Base-by-base conservation (phyloP, 2,113 vertebrate species). In the Brachyhypopomus gauderio region DNA sequence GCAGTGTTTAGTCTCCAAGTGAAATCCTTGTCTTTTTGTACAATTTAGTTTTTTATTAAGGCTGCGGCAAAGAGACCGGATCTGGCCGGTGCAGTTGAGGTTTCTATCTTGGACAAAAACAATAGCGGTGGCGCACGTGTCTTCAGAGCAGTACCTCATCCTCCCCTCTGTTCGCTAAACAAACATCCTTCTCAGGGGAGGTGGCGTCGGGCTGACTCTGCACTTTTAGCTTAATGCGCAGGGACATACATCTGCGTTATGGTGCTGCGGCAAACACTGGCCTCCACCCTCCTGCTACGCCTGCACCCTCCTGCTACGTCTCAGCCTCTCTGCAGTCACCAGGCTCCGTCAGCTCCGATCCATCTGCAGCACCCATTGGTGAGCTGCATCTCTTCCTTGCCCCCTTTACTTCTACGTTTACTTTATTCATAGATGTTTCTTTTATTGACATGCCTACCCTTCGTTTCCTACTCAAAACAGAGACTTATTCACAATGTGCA, bases 171-270 rank as follows among this genome's bases (percentile, higher is more conserved):
- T 72, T 88, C 45, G 14, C 87, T 83, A 89, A 88, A 88, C 88
- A 91, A 89, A 92, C 90, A 90, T 92, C 90, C 92, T 93, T 93
- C 90, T 89, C 86, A 72, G 17, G 56, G 67, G 60, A 82, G 88
- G 91, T 88, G 88, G 88, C 88, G 87, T 90, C 77, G 56, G 80
- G 84, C 85, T 48, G 66, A 0, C 82, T 91, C 86, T 86, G 88
- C 89, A 82, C 72, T 87, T 30, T 89, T 88, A 72, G 69, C 82
- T 85, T 87, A 75, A 77, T 74, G 41, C 85, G 74, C 30, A 78
- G 63, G 75, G 70, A 86, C 58, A 70, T 80, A 74, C 25, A 22
- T 69, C 59, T 63, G 8, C 36, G 59, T 27, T n/a, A 22, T 20
- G 45, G 30, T 16, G 16, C 63, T 52, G 59, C 75, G 66, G 73